Base-by-base conservation (phyloP, 2,888 invertebrate species). In the Acrobasis repandana region DNA sequence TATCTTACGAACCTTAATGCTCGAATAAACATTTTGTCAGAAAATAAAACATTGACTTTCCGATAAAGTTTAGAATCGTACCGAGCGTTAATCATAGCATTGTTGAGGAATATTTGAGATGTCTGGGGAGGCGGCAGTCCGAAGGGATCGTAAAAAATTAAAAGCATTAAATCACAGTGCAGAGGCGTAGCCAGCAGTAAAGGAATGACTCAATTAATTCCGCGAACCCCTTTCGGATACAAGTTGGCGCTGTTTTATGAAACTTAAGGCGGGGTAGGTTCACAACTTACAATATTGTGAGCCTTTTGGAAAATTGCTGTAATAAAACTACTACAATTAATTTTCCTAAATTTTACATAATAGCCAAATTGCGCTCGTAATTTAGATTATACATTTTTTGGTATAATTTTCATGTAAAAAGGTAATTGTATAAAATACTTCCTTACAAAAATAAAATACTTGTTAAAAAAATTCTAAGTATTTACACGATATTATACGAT, bases 31-130 rank as follows among this genome's bases (percentile, higher is more conserved):
- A 43, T 2, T 14, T 14, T 14, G 5, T 1, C 6, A 43, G 6
- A 28, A 28, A 28, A 50, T 36, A 36, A 36, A 34, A 9, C 38
- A 38, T 54, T 54, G 34, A 20, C 11, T 54, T 54, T 54, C 11
- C 9, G 10, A 38, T 43, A 34, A 54, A 54, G 11, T 54, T 43
- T 5, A 54, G 36, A 38, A 54, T 20, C 14, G 18, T 43, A 4
- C 20, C 38, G 33, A 11, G 16, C 52, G 38, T 54, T 43, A 54
- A 54, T 54, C 54, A 54, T 14, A 18, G 54, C 38, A 18, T 54
- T 54, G 38, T 54, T 54, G 14, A n/a, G 54, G 18, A 38, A 43
- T 38, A 38, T 38, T 54, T 20, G 18, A 9, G 16, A 20, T 33
- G 36, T 36, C 36, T 16, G 52, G 52, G 18, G 11, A 36, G 11